Evolutionary conservation across 92 coral and sea anemone species (phyloP).

Genomic region (Bergia puertoricense): DNA sequence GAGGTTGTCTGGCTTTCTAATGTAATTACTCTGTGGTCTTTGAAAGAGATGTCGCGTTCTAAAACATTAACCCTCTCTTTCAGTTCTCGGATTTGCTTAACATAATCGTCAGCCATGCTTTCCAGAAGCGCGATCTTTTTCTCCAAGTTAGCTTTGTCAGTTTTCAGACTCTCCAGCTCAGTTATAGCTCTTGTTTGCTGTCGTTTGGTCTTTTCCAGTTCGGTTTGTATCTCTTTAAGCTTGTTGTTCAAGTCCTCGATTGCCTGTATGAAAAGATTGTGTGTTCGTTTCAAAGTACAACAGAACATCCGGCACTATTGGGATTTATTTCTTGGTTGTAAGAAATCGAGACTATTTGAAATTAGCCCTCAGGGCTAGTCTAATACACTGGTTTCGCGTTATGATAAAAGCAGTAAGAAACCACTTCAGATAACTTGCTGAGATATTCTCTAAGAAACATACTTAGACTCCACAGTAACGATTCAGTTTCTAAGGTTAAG

Average conservation of each 20-base stretch:
- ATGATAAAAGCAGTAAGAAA: no score
- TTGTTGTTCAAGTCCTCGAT: conserved; percentile 84
- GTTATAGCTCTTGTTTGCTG: conserved; percentile 61
- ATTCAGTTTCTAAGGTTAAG: no score
- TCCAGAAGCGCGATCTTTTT: conserved; percentile 61
- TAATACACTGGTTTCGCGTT: no score
- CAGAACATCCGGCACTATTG: neutral
- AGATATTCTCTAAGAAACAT: no score
- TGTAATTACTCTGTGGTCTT: conserved; percentile 76
- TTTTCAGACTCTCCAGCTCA: conserved; percentile 60
- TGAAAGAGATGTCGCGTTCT: conserved; percentile 71
- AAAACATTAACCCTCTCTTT: conserved; percentile 77
- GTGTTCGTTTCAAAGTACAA: neutral
- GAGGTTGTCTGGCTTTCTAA: conserved; percentile 75
- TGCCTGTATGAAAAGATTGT: conserved; percentile 8
- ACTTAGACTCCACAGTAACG: no score
- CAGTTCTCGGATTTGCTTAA: conserved; percentile 68
- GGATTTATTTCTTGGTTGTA: no score
- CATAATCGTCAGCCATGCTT: conserved; percentile 66
- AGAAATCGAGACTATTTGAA: no score
- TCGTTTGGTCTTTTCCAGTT: conserved; percentile 82
- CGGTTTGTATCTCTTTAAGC: conserved; percentile 75
- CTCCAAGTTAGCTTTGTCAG: conserved; percentile 78
- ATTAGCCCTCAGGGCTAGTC: no score
- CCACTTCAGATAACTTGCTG: no score